A percentile compares a stretch with the other conserved stretches of the same genome.
Conservation (phyloP, 2,113 vertebrate genomes). For the Pelobates fuscus region DNA sequence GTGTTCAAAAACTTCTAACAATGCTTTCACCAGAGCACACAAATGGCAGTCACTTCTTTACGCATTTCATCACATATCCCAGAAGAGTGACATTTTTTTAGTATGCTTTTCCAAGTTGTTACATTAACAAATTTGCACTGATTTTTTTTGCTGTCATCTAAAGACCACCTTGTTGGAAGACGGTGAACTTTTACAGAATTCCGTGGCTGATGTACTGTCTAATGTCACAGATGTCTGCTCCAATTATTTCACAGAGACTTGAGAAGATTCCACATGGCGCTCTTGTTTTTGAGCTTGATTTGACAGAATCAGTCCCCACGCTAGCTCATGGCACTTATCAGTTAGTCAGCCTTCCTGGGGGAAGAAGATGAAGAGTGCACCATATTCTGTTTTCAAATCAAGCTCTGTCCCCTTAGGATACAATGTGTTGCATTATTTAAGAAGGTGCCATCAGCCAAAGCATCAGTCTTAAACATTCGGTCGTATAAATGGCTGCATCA, state of each 20-base stretch:
- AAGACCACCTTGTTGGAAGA: conserved; percentile 74
- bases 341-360: conserved; percentile 76
- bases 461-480: conserved; percentile 76
- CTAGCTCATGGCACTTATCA: conserved; percentile 83
- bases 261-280: conserved; percentile 73
- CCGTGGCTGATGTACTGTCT: conserved; percentile 77
- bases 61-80: conserved; percentile 68
- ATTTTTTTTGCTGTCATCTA: conserved; percentile 78
- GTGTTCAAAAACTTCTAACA: conserved; percentile 54
- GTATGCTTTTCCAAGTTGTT: conserved; percentile 78
- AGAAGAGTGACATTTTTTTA: conserved; percentile 70
- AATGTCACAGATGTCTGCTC: conserved; percentile 86
- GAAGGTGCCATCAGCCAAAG: conserved; percentile 72
- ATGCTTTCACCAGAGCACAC: conserved; percentile 54
- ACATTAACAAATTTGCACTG: conserved; percentile 82
- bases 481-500: conserved; percentile 66
- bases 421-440: conserved; percentile 77
- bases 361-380: conserved; percentile 77
- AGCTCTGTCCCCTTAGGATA: conserved; percentile 75
- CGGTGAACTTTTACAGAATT: conserved; percentile 73
- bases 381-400: conserved; percentile 78
- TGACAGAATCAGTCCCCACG: conserved; percentile 78
- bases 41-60: conserved; percentile 60
- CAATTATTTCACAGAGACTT: conserved; percentile 75
- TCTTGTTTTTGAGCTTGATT: conserved; percentile 77